Conservation (phyloP, 2,113 vertebrate genomes). For the Brachyistius frenatus region DNA sequence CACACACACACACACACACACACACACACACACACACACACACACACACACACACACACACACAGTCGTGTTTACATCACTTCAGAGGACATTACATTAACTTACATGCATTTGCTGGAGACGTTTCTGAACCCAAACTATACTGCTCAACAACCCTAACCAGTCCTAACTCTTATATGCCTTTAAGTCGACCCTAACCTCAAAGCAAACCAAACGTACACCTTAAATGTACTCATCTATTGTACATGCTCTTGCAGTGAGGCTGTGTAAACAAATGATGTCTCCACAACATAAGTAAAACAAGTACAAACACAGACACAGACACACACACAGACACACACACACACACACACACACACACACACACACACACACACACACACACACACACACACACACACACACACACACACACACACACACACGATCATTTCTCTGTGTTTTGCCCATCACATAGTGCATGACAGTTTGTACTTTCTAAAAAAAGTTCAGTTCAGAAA, state of each 20-base stretch:
- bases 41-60: conserved; percentile 35
- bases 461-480: not conserved
- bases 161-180: not conserved
- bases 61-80: conserved; percentile 1
- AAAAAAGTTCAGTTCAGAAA: not conserved
- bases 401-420: too few relatives aligned
- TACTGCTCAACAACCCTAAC: not conserved
- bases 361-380: too few relatives aligned
- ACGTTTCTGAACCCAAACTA: too few relatives aligned
- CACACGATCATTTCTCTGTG: conserved; percentile 14
- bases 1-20: conserved; percentile 35
- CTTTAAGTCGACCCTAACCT: not conserved
- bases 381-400: not conserved
- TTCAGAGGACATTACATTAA: conserved; percentile 1
- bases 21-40: conserved; percentile 29
- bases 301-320: not conserved
- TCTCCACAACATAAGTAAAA: not conserved
- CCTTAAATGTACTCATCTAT: not conserved
- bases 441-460: conserved; percentile 10
- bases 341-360: too few relatives aligned
- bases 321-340: not conserved
- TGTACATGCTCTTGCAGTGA: not conserved
- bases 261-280: too few relatives aligned
- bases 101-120: not conserved
- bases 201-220: conserved; percentile 1